Conservation (phyloP, 2,113 vertebrate genomes). For the Forbesichthys agassizii region DNA sequence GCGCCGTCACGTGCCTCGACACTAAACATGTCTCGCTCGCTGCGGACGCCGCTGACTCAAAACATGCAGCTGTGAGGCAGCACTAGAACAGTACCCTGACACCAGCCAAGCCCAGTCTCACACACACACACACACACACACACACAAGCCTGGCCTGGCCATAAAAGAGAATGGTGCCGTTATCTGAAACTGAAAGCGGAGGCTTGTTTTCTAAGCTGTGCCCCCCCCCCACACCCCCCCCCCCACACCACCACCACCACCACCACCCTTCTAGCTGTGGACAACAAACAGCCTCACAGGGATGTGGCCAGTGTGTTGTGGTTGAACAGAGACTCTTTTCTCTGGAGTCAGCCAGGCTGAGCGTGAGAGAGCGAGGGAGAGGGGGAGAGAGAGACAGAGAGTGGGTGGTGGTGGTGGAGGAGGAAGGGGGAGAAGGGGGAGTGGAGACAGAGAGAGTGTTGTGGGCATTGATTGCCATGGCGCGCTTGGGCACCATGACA, state of each 20-base stretch:
- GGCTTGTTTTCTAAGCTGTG: conserved; percentile 68
- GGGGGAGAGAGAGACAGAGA: conserved; percentile 4
- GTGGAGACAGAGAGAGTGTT: conserved; percentile 35
- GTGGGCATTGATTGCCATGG: conserved; percentile 64
- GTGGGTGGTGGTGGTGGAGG: conserved; percentile 61
- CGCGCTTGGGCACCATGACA: conserved; percentile 63
- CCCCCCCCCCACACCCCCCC: conserved; percentile 54
- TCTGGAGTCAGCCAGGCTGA: conserved; percentile 83
- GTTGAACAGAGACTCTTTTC: conserved; percentile 84
- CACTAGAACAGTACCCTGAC: not conserved
- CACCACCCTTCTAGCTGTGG: conserved; percentile 59
- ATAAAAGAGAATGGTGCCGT: conserved; percentile 67
- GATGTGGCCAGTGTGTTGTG: conserved; percentile 73
- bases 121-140: conserved; percentile 26
- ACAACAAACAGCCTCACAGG: conserved; percentile 78
- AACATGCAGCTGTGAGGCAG: conserved; percentile 63
- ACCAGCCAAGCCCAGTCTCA: not conserved
- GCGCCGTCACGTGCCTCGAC: conserved; percentile 33
- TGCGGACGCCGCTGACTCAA: conserved; percentile 48
- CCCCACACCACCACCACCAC: conserved; percentile 47
- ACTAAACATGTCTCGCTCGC: conserved; percentile 54
- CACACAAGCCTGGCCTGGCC: conserved; percentile 70
- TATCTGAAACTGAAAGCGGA: conserved; percentile 70
- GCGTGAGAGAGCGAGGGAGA: conserved; percentile 61
- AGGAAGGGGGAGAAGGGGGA: conserved; percentile 39